A percentile compares a stretch with the other conserved stretches of the same genome.
Evolutionary conservation across 2,888 invertebrate genomes (phyloP).

Genomic region (Caenorhabditis drosophilae): DNA sequence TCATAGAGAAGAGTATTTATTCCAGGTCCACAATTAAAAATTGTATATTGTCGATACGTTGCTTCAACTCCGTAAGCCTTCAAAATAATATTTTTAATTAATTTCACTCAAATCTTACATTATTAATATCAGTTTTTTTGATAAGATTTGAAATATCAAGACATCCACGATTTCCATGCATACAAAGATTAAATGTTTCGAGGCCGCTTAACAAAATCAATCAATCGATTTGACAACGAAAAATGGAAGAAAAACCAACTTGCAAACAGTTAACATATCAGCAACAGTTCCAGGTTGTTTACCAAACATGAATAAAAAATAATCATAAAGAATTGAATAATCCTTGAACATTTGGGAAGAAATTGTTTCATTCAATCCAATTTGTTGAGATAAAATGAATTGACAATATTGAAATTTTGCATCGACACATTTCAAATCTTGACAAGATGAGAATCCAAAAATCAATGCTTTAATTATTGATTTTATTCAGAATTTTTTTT

Average conservation of each 20-base stretch:
- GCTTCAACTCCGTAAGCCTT: conserved; percentile 42
- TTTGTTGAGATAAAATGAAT: conserved; percentile 23
- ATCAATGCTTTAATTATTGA: too few species aligned
- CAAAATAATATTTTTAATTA: conserved; percentile 7
- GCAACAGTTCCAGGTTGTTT: conserved; percentile 36
- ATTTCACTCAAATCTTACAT: conserved; percentile 22
- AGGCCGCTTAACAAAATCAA: conserved; percentile 25
- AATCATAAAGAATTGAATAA: conserved; percentile 50
- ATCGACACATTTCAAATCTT: conserved; percentile 15
- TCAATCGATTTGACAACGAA: neutral
- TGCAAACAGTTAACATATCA: conserved; percentile 43
- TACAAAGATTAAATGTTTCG: conserved; percentile 44
- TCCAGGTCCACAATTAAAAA: conserved; percentile 52
- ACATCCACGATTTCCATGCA: conserved; percentile 38
- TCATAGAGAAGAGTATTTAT: conserved; percentile 39
- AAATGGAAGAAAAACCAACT: conserved; percentile 20
- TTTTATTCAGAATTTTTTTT: too few species aligned
- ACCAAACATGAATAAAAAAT: conserved; percentile 42
- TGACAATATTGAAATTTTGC: conserved; percentile 36
- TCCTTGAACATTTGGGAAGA: conserved; percentile 31
- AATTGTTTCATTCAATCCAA: conserved; percentile 32
- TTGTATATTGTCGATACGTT: conserved; percentile 34
- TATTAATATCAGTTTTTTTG: conserved; percentile 42
- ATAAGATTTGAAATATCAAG: conserved; percentile 27
- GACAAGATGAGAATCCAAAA: neutral